These are phyloP conservation scores for Spodoptera picta DNA, from an alignment of 2,888 invertebrate species.

Conservation along the genomic window DNA sequence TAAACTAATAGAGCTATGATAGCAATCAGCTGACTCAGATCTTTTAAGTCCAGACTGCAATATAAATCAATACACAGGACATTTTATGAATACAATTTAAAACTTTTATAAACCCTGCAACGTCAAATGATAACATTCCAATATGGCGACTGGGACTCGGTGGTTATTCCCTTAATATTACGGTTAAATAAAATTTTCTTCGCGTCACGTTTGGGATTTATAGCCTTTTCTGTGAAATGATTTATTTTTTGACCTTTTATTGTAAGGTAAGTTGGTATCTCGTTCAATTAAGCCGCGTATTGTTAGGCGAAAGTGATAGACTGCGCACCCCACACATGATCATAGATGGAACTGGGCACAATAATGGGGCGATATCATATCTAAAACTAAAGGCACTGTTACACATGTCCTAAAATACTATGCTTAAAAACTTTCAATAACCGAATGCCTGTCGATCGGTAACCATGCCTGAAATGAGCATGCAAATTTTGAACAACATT, in stretches of 20 bases:
- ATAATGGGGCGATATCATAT: too few species aligned
- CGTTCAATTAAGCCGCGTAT: slow-evolving; percentile 47
- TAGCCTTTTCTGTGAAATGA: slow-evolving; percentile 26
- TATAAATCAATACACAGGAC: slow-evolving; percentile 34
- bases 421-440: too few species aligned
- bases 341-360: too few species aligned
- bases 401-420: too few species aligned
- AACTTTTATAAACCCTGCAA: slow-evolving; percentile 40
- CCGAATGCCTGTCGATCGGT: too few species aligned
- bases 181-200: slow-evolving; percentile 51
- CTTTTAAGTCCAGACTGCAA: slow-evolving; percentile 18
- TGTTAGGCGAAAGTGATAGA: slow-evolving; percentile 42
- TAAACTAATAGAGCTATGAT: slow-evolving; percentile 11
- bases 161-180: slow-evolving; percentile 46
- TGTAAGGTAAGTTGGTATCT: slow-evolving; percentile 46
- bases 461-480: too few species aligned
- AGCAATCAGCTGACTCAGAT: slow-evolving; percentile 15
- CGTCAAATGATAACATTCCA: slow-evolving; percentile 48
- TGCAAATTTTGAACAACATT: too few species aligned
- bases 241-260: slow-evolving; percentile 51
- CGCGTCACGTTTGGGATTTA: slow-evolving; percentile 48
- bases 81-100: slow-evolving; percentile 30
- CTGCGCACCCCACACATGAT: slow-evolving; percentile 15
- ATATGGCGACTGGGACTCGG: slow-evolving; percentile 40
- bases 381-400: too few species aligned